These are phyloP conservation scores for Ichneumoninae sp. DNA, from an alignment of 2,888 invertebrate species.

Conservation along the genomic window DNA sequence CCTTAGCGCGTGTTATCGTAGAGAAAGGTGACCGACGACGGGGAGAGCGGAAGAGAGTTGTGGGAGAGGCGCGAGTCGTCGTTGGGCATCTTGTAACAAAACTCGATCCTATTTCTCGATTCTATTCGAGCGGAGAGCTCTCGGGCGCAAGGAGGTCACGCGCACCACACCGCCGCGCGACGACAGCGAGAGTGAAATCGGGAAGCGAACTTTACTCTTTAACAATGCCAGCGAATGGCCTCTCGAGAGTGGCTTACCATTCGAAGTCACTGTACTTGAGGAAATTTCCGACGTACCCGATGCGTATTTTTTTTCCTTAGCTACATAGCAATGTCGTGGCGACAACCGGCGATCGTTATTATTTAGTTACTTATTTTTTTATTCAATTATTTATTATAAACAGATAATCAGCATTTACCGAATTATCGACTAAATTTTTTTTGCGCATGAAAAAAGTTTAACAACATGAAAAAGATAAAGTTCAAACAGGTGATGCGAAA, in stretches of 20 bases:
- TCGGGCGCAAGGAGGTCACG: conserved; percentile 65
- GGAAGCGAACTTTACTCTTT: conserved; percentile 65
- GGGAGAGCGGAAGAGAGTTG: background rate
- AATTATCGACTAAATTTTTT: background rate
- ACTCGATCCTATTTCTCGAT: background rate
- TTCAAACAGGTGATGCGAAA: no score
- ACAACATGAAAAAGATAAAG: no score
- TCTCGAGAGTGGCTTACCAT: background rate
- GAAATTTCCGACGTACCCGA: background rate
- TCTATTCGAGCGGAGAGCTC: conserved; percentile 15
- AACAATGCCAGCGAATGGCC: conserved; percentile 55
- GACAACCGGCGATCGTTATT: background rate
- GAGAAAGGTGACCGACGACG: background rate
- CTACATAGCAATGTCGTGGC: background rate
- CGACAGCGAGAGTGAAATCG: conserved; percentile 68
- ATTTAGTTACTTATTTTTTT: background rate
- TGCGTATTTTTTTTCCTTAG: background rate
- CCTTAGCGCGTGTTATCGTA: background rate
- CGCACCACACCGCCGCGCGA: conserved; percentile 44
- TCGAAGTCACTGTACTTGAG: background rate
- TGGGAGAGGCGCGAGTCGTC: background rate
- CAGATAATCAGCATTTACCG: background rate
- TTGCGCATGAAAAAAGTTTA: background rate
- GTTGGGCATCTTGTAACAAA: background rate
- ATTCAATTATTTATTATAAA: no score